Evolutionary conservation across 2,113 vertebrate genomes (phyloP), one percentile per base, ranked within the genome.

Genomic region (Thomomys bottae): DNA sequence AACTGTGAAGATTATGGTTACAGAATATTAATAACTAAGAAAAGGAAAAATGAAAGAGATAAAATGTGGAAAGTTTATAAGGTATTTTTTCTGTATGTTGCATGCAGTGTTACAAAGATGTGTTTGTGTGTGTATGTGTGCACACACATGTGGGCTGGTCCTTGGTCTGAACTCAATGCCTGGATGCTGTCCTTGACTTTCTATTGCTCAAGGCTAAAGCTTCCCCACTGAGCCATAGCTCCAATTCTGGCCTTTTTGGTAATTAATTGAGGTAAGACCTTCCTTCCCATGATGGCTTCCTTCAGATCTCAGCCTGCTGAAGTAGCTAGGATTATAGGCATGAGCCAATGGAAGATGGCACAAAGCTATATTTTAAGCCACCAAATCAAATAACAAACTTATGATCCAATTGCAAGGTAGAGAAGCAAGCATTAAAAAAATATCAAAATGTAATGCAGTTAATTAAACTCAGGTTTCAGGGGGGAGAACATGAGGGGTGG

Each of bases 371-470:
- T 64, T 86, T 93, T 87, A 79, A 70, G 67, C 34, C 79, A 67
- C 72, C 21, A 82, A 38, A 64, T 71, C 32, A 78, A 61, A 38
- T 94, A 73, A 86, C 68, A 78, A 83, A 73, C 78, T 30, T 71
- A 63, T 1, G 67, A 40, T 18, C 73, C 87, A 21, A 81, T 71
- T 72, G 40, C 14, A 54, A 66, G 24, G 87, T 76, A 36, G 6
- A 87, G 76, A 93, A 68, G 38, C 30, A 79, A 83, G 71, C 28
- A 67, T 66, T 28, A 81, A 20, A 67, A 93, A 5, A 90, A 92
- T 54, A 64, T 5, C 68, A 28, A 93, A 78, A 84, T 87, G 36
- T 17, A 84, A 71, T 73, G 20, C 9, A 85, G 17, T 64, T 71
- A 89, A 42, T 76, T 87, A 86, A 79, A 45, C 63, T 83, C 36